A percentile compares a stretch with the other conserved stretches of the same genome.
Conservation (phyloP, 2,888 invertebrate genomes). For the Petrophora chlorosata region DNA sequence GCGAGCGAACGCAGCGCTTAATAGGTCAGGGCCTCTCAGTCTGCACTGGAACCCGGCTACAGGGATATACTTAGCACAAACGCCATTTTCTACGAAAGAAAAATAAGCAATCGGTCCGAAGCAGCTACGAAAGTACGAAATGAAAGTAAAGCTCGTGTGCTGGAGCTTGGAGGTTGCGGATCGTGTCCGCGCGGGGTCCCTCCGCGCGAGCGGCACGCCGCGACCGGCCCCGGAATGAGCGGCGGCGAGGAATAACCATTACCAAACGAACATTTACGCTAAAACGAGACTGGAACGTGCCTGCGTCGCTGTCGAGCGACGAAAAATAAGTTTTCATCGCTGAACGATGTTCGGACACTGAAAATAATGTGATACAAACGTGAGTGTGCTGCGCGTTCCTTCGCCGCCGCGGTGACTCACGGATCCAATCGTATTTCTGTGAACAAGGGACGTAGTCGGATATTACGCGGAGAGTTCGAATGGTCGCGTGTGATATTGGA, state of each 20-base stretch:
- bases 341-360: constrained; percentile 35
- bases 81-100: constrained; percentile 50
- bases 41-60: constrained; percentile 68
- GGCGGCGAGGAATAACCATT: constrained; percentile 49
- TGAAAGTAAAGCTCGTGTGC: constrained; percentile 38
- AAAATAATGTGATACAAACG: constrained; percentile 52
- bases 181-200: constrained; percentile 36
- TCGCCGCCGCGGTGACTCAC: constrained; percentile 52
- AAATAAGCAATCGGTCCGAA: constrained; percentile 36
- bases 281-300: constrained; percentile 52
- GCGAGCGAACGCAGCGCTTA: constrained; percentile 65
- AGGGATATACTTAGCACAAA: constrained; percentile 65
- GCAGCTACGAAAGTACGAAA: constrained; percentile 41
- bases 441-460: constrained; percentile 40
- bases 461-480: constrained; percentile 37
- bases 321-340: constrained; percentile 37
- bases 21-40: constrained; percentile 78
- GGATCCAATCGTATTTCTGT: constrained; percentile 48
- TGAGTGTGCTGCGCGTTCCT: constrained; percentile 49
- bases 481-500: constrained; percentile 41
- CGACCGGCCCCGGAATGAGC: constrained; percentile 57
- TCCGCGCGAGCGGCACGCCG: constrained; percentile 45
- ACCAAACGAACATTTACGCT: constrained; percentile 43
- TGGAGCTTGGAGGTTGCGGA: constrained; percentile 32
- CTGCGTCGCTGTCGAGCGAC: constrained; percentile 39